Evolutionary conservation across 1,140 invertebrate species (phyloP), one percentile per base, ranked within the genome.

Genomic region (Zaprionus davidi): DNA sequence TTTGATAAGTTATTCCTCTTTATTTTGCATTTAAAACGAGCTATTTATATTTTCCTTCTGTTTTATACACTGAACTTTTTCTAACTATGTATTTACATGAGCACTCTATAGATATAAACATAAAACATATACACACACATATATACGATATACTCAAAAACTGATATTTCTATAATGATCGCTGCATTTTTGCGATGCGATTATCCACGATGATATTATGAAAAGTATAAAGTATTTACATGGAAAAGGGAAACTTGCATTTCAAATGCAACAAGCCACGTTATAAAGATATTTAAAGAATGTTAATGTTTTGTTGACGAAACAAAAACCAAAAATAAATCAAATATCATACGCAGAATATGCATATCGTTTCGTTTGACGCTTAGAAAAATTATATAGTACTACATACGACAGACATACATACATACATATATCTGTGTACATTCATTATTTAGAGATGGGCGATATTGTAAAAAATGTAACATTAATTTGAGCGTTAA

Each of bases 341-440:
- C 22, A 22, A 64, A 51, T 17, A 59, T 59, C 58, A 60, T 60
- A 44, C 38, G 11, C 20, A 71, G 66, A 58, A 76, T 65, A 82
- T 72, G 81, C 81, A 84, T 84, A 84, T 84, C 81, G 81, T 84
- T 84, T 85, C 81, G 81, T 84, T 84, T 74, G 70, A 84, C 81
- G 82, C 84, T 84, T 84, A 81, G 82, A 63, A 85, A 82, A 84
- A 81, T 81, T 67, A 84, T 60, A 62, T 71, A 71, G 58, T 34
- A 69, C 49, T 66, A 15, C 51, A 56, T 56, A 13, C 53, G 15
- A 9, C n/a, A 51, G 3, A 20, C 20, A 20, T 20, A 20, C 46
- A 24, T 22, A 41, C 59, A 78, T 74, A 77, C 65, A 80, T 60
- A 64, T 58, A 66, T 70, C 62, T 80, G 77, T 77, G 59, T 76